Evolutionary conservation across 2,113 vertebrate genomes (phyloP), one percentile per base, ranked within the genome.

Genomic region (Delphinapterus leucas): DNA sequence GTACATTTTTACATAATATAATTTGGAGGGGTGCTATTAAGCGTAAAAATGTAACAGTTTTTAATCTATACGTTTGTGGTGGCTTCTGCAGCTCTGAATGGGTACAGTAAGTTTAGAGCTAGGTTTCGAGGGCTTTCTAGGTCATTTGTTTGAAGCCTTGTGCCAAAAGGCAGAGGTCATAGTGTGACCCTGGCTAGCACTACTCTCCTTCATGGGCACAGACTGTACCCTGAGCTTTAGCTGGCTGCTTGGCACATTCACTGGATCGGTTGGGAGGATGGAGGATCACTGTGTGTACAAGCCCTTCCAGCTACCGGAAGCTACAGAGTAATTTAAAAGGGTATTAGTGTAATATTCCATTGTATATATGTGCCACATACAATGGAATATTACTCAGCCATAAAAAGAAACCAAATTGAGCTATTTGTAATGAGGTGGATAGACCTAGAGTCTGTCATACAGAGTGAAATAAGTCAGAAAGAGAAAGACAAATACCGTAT

Each of bases 81-180:
- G 20, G 31, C 47, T 97, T 93, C 65, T 93, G 15, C n/a, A 90
- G 21, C n/a, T 95, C 93, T 96, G 76, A 88, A 36, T 91, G 49
- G 90, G 25, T 88, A 83, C 49, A 88, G 83, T 68, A 49, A 90
- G 58, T 93, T 97, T 11, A 77, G 58, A 96, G 33, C 23, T 41
- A 61, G 28, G 49, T 79, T 96, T 93, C 86, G 68, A 92, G 55
- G 76, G 9, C 63, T 87, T 87, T 44, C 63, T 90, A 63, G 8
- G 26, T 79, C 31, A 25, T 44, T 77, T 94, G 67, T 90, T 93
- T 82, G 74, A 87, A 92, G 38, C 14, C 58, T 15, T 89, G 31
- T 92, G 38, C 67, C 68, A 84, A 63, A 94, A 92, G 33, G 47
- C 17, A 10, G 83, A 88, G 15, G 26, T 93, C 47, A 4, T 49